Base-by-base conservation (phyloP, 2,888 invertebrate species). In the Mycalesis mineus region DNA sequence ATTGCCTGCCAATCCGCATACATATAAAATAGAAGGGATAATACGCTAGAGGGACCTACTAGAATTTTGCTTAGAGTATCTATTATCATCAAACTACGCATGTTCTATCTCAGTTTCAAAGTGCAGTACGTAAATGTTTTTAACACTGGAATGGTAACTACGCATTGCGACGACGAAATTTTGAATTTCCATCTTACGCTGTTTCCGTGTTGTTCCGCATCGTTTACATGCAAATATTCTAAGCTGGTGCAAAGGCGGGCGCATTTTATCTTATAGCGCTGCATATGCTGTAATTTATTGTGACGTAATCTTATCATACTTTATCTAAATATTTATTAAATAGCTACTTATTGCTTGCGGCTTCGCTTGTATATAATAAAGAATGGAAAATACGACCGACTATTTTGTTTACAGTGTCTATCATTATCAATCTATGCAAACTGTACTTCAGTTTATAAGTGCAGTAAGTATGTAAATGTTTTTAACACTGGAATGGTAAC, bases 201-300 rank as follows among this genome's bases (percentile, higher is more conserved):
- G 29, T n/a, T 13, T 29, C 44, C 13, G 13, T 36, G 36, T 48
- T 36, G 17, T n/a, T 48, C 7, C 14, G 17, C 33, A 33, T 36
- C 36, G 13, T 48, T 48, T 36, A 17, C 11, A 48, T 48, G 48
- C 15, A 36, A 48, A 48, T 48, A 48, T 48, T 48, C 15, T 48
- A 48, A 48, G 48, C 48, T 36, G 14, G 17, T 36, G 33, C 36
- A 17, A 36, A 15, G 1, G 33, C 48, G 7, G 17, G 33, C 47
- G 11, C 48, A 6, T 48, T 48, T 48, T 33, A 48, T 17, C 36
- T 36, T 17, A 7, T 17, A 17, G 47, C 11, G 17, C 17, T 33
- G 11, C 9, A 13, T 33, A 11, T 17, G 11, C 48, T 17, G 15
- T 4, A 22, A n/a, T 17, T 15, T 36, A 22, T 36, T 48, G 28